Percentiles rank a stretch among this genome's conserved stretches.
phyloP scores from a whole-genome alignment of 2,113 vertebrate genomes.

The Tapirus terrestris region DNA sequence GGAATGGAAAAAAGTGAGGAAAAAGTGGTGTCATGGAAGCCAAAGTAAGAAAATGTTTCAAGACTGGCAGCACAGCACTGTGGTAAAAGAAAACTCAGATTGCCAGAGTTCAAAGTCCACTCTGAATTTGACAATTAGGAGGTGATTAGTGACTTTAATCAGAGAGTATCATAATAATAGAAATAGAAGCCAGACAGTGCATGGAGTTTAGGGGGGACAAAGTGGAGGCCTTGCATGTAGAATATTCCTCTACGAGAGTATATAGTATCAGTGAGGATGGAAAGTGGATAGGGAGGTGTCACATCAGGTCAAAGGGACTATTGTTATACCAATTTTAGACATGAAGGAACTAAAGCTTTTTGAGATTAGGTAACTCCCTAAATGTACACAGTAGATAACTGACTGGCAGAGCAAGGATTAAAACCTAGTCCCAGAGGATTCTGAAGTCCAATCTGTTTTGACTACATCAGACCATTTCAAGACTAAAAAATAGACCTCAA shows the following conservation, averaged over 20 bases:
- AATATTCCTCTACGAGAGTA: not conserved
- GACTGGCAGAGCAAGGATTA: slow-evolving; percentile 36
- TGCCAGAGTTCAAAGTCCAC: not conserved
- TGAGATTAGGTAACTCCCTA: slow-evolving; percentile 27
- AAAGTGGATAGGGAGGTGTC: not conserved
- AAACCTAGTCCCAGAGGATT: slow-evolving; percentile 18
- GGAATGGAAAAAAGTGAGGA: not conserved
- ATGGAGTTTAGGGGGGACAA: not conserved
- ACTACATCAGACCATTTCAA: slow-evolving; percentile 41
- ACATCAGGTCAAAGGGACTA: not conserved
- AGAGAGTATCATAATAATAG: not conserved
- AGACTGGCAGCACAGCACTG: not conserved
- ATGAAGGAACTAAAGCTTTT: not conserved
- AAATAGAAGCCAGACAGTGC: not conserved
- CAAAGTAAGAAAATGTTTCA: not conserved
- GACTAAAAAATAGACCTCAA: slow-evolving; percentile 7
- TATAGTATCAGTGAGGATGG: not conserved
- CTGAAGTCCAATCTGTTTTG: not conserved
- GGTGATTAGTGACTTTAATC: not conserved
- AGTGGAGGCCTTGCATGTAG: not conserved
- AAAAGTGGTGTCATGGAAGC: not conserved
- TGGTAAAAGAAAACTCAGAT: not conserved
- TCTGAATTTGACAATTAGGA: not conserved
- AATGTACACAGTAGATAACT: slow-evolving; percentile 20
- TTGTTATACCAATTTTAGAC: not conserved